These are phyloP conservation scores for Melanerpes formicivorus DNA, from an alignment of 2,113 vertebrate genomes.

Conservation along the genomic window DNA sequence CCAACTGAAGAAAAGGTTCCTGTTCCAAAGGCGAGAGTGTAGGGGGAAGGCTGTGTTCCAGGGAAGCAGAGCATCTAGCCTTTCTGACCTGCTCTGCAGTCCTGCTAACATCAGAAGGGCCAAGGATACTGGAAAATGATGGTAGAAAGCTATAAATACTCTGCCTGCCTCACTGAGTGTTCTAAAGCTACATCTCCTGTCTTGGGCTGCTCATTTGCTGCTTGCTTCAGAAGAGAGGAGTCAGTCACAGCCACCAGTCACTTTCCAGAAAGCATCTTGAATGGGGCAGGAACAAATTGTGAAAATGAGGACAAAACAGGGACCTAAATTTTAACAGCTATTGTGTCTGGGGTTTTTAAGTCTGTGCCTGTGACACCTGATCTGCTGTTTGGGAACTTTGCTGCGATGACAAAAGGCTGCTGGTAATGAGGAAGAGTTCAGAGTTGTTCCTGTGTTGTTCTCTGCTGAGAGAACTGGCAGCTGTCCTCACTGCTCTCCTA, in stretches of 20 bases:
- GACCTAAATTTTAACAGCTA: neutral
- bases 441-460: neutral
- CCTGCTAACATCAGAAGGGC: neutral
- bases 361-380: neutral
- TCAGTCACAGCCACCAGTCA: neutral
- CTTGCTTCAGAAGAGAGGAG: neutral
- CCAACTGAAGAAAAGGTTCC: neutral
- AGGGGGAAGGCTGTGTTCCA: neutral
- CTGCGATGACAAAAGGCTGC: neutral
- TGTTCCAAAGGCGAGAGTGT: neutral
- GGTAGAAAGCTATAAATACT: neutral
- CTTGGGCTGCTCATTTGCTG: neutral
- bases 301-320: neutral
- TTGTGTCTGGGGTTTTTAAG: neutral
- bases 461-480: neutral
- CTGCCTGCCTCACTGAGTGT: neutral
- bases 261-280: neutral
- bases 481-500: neutral
- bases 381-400: neutral
- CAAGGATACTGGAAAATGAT: neutral
- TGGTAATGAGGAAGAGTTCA: neutral
- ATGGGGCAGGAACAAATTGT: neutral
- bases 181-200: neutral
- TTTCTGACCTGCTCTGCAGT: neutral
- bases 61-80: neutral